Base-by-base conservation (phyloP, 2,113 vertebrate genomes). In the Empidonax traillii region DNA sequence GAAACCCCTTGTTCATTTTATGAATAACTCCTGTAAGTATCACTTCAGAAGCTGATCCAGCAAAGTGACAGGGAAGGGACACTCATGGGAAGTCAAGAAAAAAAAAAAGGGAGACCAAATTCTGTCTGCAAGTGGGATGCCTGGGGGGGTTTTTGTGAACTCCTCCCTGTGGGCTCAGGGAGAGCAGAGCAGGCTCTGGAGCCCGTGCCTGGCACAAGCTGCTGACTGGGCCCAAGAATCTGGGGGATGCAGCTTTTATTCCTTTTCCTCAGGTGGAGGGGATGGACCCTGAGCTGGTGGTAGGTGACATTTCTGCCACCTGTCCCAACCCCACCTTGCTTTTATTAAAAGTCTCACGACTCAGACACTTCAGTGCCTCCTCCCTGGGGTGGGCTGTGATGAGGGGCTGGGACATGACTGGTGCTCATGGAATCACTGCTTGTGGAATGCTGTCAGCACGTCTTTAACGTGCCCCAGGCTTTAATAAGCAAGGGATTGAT, bases 401-500 rank as follows among this genome's bases (percentile, higher is more conserved):
- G 10, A 62, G 66, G 62, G 47, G 62, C 62, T 37, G 75, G 71
- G 63, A 5, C 35, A 6, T 6, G 33, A 31, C 58, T 65, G 39
- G 3, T 4, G 1, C 17, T 3, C 2, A 2, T 2, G n/a, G 56
- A 83, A 35, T 31, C 7, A 9, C n/a, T 47, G 74, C 91, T 39
- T 6, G 1, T 2, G 19, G 62, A 85, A 33, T 2, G 43, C 83
- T 56, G 31, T 43, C 89, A 72, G 73, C 67, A 8, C 52, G 35
- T 69, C 87, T 47, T 82, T 9, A 43, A 43, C 62, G 66, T 61
- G 74, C 75, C 53, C 28, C 52, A 47, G 61, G 41, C 84, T 88
- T 66, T 91, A 71, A 94, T 67, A 21, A 96, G 86, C 81, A 22
- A 67, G 74, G 82, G 87, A 91, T 96, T 97, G 88, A 95, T 91